A percentile compares a stretch with the other conserved stretches of the same genome.
phyloP scores from a whole-genome alignment of 2,888 invertebrate species.

The Apamea sordens region DNA sequence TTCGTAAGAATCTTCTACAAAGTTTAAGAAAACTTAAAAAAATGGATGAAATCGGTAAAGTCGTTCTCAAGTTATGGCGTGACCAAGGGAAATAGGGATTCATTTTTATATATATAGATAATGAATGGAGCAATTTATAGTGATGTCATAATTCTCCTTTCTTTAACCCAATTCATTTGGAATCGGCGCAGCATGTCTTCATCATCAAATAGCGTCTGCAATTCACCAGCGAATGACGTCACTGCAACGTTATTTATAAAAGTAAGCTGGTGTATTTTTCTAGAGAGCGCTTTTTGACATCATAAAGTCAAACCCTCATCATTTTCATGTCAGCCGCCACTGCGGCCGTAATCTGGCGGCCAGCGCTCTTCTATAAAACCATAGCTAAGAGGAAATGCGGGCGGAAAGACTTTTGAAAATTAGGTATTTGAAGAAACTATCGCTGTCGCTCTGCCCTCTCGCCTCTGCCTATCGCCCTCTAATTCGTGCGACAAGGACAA shows the following conservation, averaged over 20 bases:
- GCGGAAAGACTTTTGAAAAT: too few relatives aligned
- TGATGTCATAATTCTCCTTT: neutral
- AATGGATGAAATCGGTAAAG: too few relatives aligned
- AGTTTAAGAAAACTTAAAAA: too few relatives aligned
- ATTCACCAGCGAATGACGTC: neutral
- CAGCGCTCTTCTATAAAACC: neutral
- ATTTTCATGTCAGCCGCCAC: neutral
- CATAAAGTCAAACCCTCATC: neutral
- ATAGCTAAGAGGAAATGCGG: too few relatives aligned
- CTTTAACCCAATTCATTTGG: neutral
- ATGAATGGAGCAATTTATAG: neutral
- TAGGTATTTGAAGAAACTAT: too few relatives aligned
- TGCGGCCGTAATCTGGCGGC: neutral
- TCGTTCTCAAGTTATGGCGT: too few relatives aligned
- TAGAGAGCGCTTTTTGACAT: neutral
- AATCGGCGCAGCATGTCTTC: neutral
- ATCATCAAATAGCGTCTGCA: neutral
- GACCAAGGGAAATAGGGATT: too few relatives aligned
- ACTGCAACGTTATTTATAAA: neutral
- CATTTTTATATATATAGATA: too few relatives aligned
- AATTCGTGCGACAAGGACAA: too few relatives aligned
- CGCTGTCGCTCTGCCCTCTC: too few relatives aligned
- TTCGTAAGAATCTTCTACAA: too few relatives aligned
- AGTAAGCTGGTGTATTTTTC: neutral
- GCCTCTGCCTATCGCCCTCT: too few relatives aligned